phyloP scores from a whole-genome alignment of 2,888 invertebrate species.

The Unio pictorum region DNA sequence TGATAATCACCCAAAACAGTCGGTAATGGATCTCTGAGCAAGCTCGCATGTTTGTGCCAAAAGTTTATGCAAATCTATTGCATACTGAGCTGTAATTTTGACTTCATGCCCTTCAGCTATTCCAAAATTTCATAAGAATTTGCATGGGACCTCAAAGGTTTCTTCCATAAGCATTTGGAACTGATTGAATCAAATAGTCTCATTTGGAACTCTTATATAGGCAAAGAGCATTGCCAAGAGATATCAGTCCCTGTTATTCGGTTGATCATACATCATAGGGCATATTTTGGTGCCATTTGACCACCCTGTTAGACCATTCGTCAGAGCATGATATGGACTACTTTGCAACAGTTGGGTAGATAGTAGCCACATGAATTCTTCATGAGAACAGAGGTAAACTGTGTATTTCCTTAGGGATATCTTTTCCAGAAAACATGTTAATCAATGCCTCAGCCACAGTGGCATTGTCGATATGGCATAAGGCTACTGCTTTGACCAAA shows the following conservation, averaged over 20 bases:
- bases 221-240: constrained; percentile 27
- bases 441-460: constrained; percentile 2
- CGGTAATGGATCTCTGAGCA: constrained; percentile 9
- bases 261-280: constrained; percentile 20
- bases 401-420: constrained; percentile 2
- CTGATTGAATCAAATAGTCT: constrained; percentile 20
- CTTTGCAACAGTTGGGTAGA: not conserved
- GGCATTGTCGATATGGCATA: not conserved
- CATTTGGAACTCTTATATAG: constrained; percentile 26
- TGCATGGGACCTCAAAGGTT: constrained; percentile 15
- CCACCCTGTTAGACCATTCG: constrained; percentile 30
- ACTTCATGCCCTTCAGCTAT: not conserved
- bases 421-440: constrained; percentile 1
- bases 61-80: constrained; percentile 25
- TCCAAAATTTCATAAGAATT: constrained; percentile 15
- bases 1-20: not conserved
- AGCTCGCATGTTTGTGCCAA: constrained; percentile 21
- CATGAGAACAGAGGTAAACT: constrained; percentile 9
- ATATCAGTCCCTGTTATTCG: constrained; percentile 35
- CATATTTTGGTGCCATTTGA: constrained; percentile 37
- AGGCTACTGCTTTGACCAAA: not conserved
- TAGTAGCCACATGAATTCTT: constrained; percentile 7
- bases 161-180: constrained; percentile 26
- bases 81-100: constrained; percentile 21
- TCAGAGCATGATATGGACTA: constrained; percentile 4